A percentile compares a stretch with the other conserved stretches of the same genome.
Conservation (phyloP, 2,888 invertebrate species). For the Sipha maydis region DNA sequence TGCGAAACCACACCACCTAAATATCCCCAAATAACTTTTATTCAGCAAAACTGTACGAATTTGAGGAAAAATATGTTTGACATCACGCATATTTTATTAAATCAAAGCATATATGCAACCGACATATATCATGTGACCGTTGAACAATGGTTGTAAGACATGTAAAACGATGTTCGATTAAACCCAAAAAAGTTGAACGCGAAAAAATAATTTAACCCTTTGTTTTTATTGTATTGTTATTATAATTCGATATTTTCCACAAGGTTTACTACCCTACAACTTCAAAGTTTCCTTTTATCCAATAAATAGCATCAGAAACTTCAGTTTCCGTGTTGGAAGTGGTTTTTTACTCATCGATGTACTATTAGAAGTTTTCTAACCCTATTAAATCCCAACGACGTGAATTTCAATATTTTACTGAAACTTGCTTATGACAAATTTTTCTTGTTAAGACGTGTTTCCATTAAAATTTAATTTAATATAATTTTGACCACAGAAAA, state of each 20-base stretch:
- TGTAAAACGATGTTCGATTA: too few relatives aligned
- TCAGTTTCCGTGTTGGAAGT: slow-evolving; percentile 7
- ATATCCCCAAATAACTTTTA: too few relatives aligned
- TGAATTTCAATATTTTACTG: slow-evolving; percentile 2
- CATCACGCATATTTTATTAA: too few relatives aligned
- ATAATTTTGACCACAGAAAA: neutral
- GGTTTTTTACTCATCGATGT: slow-evolving; percentile 41
- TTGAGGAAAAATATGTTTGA: too few relatives aligned
- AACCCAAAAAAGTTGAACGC: neutral
- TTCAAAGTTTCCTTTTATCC: slow-evolving; percentile 38
- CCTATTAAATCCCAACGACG: neutral
- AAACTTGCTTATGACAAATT: slow-evolving; percentile 12
- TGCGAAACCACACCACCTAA: too few relatives aligned
- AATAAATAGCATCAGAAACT: slow-evolving; percentile 32
- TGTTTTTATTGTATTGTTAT: neutral
- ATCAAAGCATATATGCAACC: too few relatives aligned
- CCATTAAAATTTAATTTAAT: slow-evolving; percentile 10
- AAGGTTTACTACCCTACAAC: slow-evolving; percentile 1
- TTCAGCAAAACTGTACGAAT: too few relatives aligned
- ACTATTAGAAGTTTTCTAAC: slow-evolving; percentile 23
- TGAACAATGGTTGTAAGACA: too few relatives aligned
- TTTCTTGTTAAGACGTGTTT: neutral
- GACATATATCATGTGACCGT: too few relatives aligned
- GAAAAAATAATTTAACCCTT: neutral
- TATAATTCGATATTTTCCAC: slow-evolving; percentile 32